Evolutionary conservation across 2,113 vertebrate species (phyloP).

Genomic region (Ibidorhyncha struthersii): DNA sequence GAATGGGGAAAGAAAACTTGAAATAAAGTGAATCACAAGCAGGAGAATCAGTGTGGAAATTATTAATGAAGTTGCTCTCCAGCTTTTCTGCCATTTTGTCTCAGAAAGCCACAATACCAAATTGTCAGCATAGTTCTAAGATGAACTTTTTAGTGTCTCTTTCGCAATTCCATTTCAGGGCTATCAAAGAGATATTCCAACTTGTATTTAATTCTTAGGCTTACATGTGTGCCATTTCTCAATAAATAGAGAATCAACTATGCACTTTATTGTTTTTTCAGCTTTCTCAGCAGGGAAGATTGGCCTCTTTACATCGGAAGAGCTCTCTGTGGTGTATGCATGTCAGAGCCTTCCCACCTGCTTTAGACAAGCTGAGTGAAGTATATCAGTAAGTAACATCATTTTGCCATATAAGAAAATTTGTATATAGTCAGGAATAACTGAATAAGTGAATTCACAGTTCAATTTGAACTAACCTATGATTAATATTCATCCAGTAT

Average conservation of each 20-base stretch:
- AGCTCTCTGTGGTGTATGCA: not conserved
- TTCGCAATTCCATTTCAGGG: not conserved
- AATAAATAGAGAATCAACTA: not conserved
- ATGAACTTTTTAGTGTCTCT: not conserved
- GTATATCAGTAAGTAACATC: not conserved
- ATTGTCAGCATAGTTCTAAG: not conserved
- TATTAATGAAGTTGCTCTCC: not conserved
- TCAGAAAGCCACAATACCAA: not conserved
- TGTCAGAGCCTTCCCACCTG: not conserved
- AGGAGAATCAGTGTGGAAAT: not conserved
- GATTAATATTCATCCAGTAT: not conserved
- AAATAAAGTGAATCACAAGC: not conserved
- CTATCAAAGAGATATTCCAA: not conserved
- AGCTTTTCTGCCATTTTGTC: not conserved
- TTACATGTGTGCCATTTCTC: not conserved
- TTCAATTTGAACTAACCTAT: not conserved
- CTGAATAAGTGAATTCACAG: not conserved
- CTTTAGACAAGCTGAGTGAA: not conserved
- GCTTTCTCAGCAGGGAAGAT: slow-evolving; percentile 30
- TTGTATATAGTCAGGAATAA: not conserved
- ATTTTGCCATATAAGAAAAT: not conserved
- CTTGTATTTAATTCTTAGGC: not conserved
- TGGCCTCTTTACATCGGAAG: not conserved
- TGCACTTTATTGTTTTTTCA: slow-evolving; percentile 7
- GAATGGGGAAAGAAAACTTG: not conserved